Evolutionary conservation across 2,888 invertebrate species (phyloP).

Genomic region (Bugula neritina): DNA sequence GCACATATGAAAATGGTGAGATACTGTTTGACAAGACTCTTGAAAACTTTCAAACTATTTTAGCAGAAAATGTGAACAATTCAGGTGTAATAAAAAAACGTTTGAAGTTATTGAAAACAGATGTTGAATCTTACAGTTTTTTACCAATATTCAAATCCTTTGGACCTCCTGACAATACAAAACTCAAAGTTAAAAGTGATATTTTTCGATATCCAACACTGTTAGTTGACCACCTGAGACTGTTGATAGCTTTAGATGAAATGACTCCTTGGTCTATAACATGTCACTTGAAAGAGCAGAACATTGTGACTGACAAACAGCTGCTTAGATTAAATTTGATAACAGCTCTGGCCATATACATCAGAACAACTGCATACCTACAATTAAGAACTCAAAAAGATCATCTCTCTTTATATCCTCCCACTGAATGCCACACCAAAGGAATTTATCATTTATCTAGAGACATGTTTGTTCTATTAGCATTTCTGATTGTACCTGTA

Average conservation of each 20-base stretch:
- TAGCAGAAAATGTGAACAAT: neutral
- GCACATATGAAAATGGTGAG: neutral
- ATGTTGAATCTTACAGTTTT: neutral
- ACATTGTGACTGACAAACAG: neutral
- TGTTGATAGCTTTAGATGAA: neutral
- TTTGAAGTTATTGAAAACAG: neutral
- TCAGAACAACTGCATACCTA: neutral
- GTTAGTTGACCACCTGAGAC: neutral
- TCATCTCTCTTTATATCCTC: neutral
- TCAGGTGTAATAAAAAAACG: neutral
- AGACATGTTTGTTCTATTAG: neutral
- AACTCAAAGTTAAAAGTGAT: neutral
- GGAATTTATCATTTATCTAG: neutral
- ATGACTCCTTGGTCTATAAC: neutral
- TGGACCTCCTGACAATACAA: neutral
- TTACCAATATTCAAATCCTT: neutral
- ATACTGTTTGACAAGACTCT: neutral
- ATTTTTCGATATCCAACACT: slow-evolving; percentile 2
- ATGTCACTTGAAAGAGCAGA: neutral
- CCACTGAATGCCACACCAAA: neutral
- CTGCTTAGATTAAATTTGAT: neutral
- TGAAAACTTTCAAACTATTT: neutral
- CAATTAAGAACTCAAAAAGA: neutral
- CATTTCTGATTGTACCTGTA: neutral
- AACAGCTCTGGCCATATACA: neutral